Percentiles rank a stretch among this genome's conserved stretches.
These are phyloP conservation scores for Lamellibrachia satsuma DNA, from an alignment of 2,888 invertebrate genomes.

Conservation along the genomic window DNA sequence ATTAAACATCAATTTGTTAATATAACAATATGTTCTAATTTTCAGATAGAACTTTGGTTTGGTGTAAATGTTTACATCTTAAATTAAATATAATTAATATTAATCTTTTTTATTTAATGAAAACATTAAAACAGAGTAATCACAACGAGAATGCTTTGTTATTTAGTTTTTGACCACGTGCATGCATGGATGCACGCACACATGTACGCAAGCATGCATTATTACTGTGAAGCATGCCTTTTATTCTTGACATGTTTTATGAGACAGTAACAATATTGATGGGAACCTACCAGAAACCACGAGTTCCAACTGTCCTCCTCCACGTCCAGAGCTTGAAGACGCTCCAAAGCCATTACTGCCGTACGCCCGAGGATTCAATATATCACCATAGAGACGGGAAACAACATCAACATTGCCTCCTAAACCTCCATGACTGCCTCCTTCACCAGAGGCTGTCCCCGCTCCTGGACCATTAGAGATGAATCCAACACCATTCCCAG, in stretches of 20 bases:
- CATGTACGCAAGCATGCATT: too few species aligned
- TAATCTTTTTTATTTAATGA: too few species aligned
- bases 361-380: constrained; percentile 43
- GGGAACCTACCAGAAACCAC: neutral
- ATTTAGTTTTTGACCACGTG: neutral
- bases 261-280: neutral
- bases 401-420: constrained; percentile 39
- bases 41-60: too few species aligned
- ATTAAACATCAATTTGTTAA: too few species aligned
- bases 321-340: constrained; percentile 37
- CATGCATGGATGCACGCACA: neutral
- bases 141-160: neutral
- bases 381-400: constrained; percentile 44
- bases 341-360: constrained; percentile 42
- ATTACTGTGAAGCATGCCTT: too few species aligned
- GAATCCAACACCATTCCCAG: constrained; percentile 46
- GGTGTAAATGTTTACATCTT: too few species aligned
- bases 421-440: constrained; percentile 47
- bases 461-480: constrained; percentile 43
- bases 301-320: constrained; percentile 37
- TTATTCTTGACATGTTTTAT: neutral
- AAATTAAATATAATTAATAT: too few species aligned
- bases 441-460: constrained; percentile 35
- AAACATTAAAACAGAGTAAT: too few species aligned
- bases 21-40: too few species aligned